A percentile compares a stretch with the other conserved stretches of the same genome.
These are phyloP conservation scores for Diarsia brunnea DNA, from an alignment of 2,888 invertebrate species.

Conservation along the genomic window DNA sequence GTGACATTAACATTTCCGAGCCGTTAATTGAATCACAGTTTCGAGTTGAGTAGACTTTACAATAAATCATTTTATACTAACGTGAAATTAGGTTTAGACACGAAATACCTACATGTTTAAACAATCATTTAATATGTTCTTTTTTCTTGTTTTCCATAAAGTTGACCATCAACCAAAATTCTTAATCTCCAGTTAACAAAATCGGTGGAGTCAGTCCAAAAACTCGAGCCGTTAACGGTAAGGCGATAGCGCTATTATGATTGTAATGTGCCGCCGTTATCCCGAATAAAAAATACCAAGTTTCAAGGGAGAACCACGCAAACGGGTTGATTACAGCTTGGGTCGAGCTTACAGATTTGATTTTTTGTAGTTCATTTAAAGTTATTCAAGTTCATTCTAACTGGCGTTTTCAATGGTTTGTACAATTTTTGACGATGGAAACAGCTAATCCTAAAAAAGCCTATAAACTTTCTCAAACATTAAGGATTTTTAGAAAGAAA, in stretches of 20 bases:
- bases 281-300: conserved; percentile 76
- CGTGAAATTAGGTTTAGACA: background rate
- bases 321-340: conserved; percentile 79
- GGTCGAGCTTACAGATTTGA: conserved; percentile 72
- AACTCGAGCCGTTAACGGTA: conserved; percentile 87
- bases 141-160: background rate
- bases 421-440: too few species aligned
- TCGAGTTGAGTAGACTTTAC: background rate
- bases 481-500: too few species aligned
- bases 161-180: background rate
- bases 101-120: background rate
- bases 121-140: background rate
- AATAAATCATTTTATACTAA: background rate
- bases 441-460: too few species aligned
- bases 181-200: conserved; percentile 58
- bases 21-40: background rate
- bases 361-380: conserved; percentile 58
- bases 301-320: conserved; percentile 77
- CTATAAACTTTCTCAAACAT: too few species aligned
- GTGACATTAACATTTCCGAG: background rate
- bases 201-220: conserved; percentile 66
- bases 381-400: conserved; percentile 26
- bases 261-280: conserved; percentile 88
- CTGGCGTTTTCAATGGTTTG: conserved; percentile 13
- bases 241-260: conserved; percentile 88